phyloP scores from a whole-genome alignment of 1,140 invertebrate genomes.

The Trichoplusia ni region DNA sequence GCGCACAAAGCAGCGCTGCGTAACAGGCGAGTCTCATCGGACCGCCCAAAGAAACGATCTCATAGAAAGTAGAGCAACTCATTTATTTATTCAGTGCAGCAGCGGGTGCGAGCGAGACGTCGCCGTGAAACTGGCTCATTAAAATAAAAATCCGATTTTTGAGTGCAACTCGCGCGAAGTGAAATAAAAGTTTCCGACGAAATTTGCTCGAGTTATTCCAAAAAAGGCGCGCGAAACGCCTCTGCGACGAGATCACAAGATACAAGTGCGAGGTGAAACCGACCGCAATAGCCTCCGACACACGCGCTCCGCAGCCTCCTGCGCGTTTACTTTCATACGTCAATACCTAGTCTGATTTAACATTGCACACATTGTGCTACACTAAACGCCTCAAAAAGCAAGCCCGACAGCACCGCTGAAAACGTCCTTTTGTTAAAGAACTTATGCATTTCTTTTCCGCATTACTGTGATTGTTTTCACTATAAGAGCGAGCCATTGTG shows the following conservation, averaged over 20 bases:
- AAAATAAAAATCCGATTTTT: conserved; percentile 80
- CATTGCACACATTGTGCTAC: conserved; percentile 6
- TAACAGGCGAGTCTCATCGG: conserved; percentile 61
- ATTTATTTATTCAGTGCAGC: conserved; percentile 80
- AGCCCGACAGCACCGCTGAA: conserved; percentile 36
- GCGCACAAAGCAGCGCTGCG: conserved; percentile 49
- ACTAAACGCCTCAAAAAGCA: neutral
- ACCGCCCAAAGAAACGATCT: conserved; percentile 77
- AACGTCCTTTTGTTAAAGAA: conserved; percentile 40
- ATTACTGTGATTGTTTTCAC: conserved; percentile 55
- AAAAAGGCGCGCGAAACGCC: conserved; percentile 72
- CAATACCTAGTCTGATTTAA: neutral
- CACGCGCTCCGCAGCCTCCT: conserved; percentile 47
- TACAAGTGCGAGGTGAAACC: conserved; percentile 74
- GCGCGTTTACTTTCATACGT: conserved; percentile 31
- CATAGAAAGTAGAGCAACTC: conserved; percentile 80
- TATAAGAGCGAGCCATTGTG: conserved; percentile 52
- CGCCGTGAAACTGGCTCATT: conserved; percentile 76
- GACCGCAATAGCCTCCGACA: conserved; percentile 65
- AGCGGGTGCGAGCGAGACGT: conserved; percentile 73
- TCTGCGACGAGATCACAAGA: conserved; percentile 64
- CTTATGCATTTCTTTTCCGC: conserved; percentile 49
- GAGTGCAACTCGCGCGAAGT: conserved; percentile 73
- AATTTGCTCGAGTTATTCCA: conserved; percentile 79
- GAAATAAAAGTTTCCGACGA: conserved; percentile 77